Evolutionary conservation across 2,113 vertebrate species (phyloP).

Genomic region (Erythrocercus mccallii): DNA sequence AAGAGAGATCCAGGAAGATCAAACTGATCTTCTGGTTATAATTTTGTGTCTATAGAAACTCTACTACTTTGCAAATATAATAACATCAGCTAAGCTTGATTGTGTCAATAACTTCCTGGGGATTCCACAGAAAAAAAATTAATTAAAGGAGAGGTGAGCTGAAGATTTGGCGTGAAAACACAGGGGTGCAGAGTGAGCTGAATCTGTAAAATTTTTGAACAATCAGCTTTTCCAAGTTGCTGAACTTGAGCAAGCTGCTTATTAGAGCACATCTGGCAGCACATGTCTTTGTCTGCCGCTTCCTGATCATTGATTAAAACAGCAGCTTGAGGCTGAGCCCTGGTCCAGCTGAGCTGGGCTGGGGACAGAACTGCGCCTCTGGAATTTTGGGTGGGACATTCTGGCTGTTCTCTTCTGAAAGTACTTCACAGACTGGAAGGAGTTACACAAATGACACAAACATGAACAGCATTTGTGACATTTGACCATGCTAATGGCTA

Average conservation of each 20-base stretch:
- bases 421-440: not conserved
- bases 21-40: not conserved
- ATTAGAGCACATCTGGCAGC: not conserved
- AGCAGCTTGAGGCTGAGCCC: not conserved
- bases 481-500: fast-evolving
- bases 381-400: not conserved
- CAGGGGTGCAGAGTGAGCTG: not conserved
- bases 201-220: not conserved
- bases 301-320: not conserved
- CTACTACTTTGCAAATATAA: not conserved
- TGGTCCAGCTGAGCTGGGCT: not conserved
- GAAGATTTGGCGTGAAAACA: not conserved
- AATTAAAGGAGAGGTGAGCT: not conserved
- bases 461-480: fast-evolving
- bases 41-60: not conserved
- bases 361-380: not conserved
- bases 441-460: not conserved
- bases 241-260: not conserved
- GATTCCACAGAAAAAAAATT: not conserved
- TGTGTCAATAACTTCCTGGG: not conserved
- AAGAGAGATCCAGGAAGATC: not conserved
- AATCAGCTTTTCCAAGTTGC: not conserved
- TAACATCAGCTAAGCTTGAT: not conserved
- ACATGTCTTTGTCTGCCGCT: not conserved
- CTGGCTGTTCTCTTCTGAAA: not conserved